Base-by-base conservation (phyloP, 2,113 vertebrate genomes). In the Phalacrocorax pelagicus region DNA sequence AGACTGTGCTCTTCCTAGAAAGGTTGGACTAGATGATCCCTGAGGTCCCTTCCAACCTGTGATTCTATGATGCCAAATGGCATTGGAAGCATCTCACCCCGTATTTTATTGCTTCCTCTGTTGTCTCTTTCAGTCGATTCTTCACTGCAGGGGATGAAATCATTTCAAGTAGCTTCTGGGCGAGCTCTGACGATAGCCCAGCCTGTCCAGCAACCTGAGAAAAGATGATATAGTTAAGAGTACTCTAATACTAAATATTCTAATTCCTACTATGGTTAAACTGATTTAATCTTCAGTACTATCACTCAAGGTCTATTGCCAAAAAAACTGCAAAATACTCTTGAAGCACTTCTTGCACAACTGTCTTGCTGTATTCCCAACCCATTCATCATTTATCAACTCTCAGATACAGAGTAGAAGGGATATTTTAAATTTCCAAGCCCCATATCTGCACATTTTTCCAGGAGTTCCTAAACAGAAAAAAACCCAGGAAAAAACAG, bases 161-260 rank as follows among this genome's bases (percentile, higher is more conserved):
- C 81, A 98, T 95, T 83, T 96, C 83, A 81, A 99, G 89, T 15
- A 97, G 49, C 58, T 98, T 97, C 84, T 96, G 97, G 44, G 98
- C 95, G 38, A 98, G 93, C 12, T 92, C 95, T 57, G 94, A 72
- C n/a, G 98, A 91, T 38, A 99, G 52, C 52, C 99, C 99, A 23
- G 99, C 99, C 94, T 98, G 98, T 87, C 32, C 29, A 5, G 98
- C 99, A 86, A 98, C 98, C 99, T 99, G 90, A 38, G 67, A 69
- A 89, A 38, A 73, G 67, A 71, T 57, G 3, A 49, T 12, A 9
- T 12, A 16, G 77, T 73, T 70, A 63, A 23, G 11, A 58, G 16
- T 61, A 73, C 18, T 77, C 38, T 30, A 27, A 34, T 54, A 38
- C 5, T 49, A 75, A 58, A 23, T 40, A 75, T 15, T 82, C 22